These are phyloP conservation scores for Odontesthes bonariensis DNA, from an alignment of 2,113 vertebrate genomes.

Conservation along the genomic window DNA sequence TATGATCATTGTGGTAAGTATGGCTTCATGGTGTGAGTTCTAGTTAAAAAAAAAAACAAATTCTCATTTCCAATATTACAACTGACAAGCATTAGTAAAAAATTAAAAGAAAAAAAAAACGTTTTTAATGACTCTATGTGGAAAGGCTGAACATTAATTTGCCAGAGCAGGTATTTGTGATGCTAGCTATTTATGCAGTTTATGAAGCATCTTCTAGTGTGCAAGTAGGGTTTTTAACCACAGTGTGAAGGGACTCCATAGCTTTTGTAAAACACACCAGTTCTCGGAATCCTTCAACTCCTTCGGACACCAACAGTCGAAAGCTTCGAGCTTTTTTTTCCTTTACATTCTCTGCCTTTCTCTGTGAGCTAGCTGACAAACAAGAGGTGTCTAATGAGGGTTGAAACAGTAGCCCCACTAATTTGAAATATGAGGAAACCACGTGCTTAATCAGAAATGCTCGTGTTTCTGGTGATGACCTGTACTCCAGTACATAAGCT, in stretches of 20 bases:
- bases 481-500: not conserved
- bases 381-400: not conserved
- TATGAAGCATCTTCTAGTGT: too few relatives aligned
- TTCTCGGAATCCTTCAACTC: not conserved
- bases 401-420: not conserved
- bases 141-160: too few relatives aligned
- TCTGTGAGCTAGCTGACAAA: conserved; percentile 10
- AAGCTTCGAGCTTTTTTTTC: not conserved
- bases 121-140: not conserved
- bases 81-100: not conserved
- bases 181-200: not conserved
- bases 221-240: not conserved
- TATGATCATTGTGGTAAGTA: too few relatives aligned
- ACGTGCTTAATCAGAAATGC: not conserved
- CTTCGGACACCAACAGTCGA: not conserved
- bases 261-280: fast-evolving
- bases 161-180: too few relatives aligned
- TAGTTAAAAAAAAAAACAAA: too few relatives aligned
- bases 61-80: too few relatives aligned
- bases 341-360: not conserved
- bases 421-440: not conserved
- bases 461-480: not conserved
- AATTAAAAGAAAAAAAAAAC: too few relatives aligned
- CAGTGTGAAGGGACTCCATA: not conserved
- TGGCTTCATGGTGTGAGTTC: too few relatives aligned